Base-by-base conservation (phyloP, 2,888 invertebrate genomes). In the Nemoura dubitans region DNA sequence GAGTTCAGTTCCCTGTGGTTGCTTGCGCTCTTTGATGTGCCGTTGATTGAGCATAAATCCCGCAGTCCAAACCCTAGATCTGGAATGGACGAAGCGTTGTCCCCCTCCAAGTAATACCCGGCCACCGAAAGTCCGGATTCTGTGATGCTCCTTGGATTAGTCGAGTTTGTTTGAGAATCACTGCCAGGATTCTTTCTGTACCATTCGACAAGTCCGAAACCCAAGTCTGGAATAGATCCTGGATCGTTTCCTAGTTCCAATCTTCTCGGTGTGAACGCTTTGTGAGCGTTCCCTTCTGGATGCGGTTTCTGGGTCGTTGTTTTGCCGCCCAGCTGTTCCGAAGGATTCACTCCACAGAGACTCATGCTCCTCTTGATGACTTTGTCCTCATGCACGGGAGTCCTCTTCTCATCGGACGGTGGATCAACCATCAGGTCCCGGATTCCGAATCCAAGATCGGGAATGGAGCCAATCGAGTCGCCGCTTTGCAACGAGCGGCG, bases 401-500 rank as follows among this genome's bases (percentile, higher is more conserved):
- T 30, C 82, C 43, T 76, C 26, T 27, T 3, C 21, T 59, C 21
- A 78, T 30, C 86, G 42, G 30, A 42, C 25, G 81, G n/a, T 28
- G 42, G 76, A 76, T 88, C 59, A 81, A 14, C 25, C 36, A 87
- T 83, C 76, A 87, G 84, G 86, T 90, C 90, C 87, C 91, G 89
- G 42, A 91, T 89, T 36, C 92, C 91, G 87, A 89, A 90, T 5
- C 90, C 91, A 59, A 90, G 90, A 89, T 92, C 91, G 59, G 92
- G 92, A 78, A 92, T 91, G 87, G 91, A 91, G 59, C 90, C 89
- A 43, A 90, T 89, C 84, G 89, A 90, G 85, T 92, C 92, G 2
- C 91, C 92, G 87, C 89, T 25, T 26, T 28, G 59, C 27, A 25
- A 10, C 3, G 84, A 59, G 14, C 76, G 59, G 59, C 29, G 27